Evolutionary conservation across 1,140 invertebrate species (phyloP).

Genomic region (Drosophila sp.): DNA sequence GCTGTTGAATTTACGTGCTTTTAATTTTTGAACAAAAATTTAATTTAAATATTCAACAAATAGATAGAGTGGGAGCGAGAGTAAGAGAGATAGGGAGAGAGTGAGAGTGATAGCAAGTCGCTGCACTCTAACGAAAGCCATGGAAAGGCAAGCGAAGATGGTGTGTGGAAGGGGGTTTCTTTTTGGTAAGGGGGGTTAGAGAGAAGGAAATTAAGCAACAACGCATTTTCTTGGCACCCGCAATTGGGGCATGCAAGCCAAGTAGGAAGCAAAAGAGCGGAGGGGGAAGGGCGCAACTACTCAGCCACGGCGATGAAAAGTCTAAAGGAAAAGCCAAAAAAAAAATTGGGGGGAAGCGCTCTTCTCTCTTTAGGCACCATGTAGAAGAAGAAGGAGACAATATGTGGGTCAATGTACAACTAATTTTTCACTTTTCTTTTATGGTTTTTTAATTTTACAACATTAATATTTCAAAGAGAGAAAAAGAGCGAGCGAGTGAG

Average conservation of each 20-base stretch:
- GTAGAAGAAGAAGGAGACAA: not conserved
- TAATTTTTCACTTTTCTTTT: conserved; percentile 61
- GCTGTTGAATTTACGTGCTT: conserved; percentile 70
- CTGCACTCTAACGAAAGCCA: conserved; percentile 11
- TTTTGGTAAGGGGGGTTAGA: conserved; percentile 1
- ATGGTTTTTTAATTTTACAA: conserved; percentile 67
- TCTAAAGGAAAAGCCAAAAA: conserved; percentile 16
- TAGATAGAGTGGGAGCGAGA: conserved; percentile 23
- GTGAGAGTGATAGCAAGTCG: conserved; percentile 2
- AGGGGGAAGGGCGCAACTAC: conserved; percentile 21
- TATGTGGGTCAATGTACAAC: conserved; percentile 60
- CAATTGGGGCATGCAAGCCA: conserved; percentile 64
- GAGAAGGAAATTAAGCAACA: conserved; percentile 66
- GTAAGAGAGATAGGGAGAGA: conserved; percentile 10
- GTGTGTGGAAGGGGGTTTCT: not conserved
- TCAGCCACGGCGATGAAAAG: conserved; percentile 43
- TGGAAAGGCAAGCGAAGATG: not conserved
- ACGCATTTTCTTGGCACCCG: conserved; percentile 79
- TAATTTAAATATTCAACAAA: conserved; percentile 72
- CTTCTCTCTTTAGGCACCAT: not conserved
- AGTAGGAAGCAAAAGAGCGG: conserved; percentile 12
- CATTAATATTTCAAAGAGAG: conserved; percentile 48
- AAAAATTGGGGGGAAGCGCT: conserved; percentile 7
- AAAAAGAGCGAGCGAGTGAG: not conserved
- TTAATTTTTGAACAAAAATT: conserved; percentile 67